Percentiles rank a stretch among this genome's conserved stretches.
Evolutionary conservation across 2,113 vertebrate genomes (phyloP).

Genomic region (Todiramphus chloris): DNA sequence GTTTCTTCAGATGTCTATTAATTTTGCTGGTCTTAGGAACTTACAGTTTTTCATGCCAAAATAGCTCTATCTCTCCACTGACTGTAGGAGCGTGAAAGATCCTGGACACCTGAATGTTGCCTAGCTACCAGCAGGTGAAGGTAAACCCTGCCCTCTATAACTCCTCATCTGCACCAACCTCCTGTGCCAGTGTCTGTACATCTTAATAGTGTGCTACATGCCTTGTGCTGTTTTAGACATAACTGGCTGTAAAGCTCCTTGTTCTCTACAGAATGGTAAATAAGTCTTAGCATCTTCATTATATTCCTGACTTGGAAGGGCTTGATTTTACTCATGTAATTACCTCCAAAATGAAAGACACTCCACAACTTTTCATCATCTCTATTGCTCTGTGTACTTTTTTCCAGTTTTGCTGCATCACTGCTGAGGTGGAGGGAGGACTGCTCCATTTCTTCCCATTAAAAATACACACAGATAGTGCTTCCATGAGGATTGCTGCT

Average conservation of each 20-base stretch:
- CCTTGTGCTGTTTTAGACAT: not conserved
- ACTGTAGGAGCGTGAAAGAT: not conserved
- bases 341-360: not conserved
- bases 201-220: fast-evolving
- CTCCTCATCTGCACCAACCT: not conserved
- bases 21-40: not conserved
- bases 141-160: not conserved
- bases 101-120: not conserved
- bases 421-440: not conserved
- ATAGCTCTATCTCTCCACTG: not conserved
- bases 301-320: not conserved
- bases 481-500: not conserved
- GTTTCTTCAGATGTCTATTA: not conserved
- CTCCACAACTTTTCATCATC: not conserved
- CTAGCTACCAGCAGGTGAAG: not conserved
- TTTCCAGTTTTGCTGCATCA: not conserved
- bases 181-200: not conserved
- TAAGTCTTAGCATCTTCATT: not conserved
- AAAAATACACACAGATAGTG: not conserved
- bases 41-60: not conserved
- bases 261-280: not conserved
- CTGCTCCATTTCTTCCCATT: not conserved
- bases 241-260: not conserved
- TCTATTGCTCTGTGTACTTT: not conserved
- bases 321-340: not conserved